Evolutionary conservation across 2,113 vertebrate species (phyloP).

Genomic region (Pycnonotus jocosus): DNA sequence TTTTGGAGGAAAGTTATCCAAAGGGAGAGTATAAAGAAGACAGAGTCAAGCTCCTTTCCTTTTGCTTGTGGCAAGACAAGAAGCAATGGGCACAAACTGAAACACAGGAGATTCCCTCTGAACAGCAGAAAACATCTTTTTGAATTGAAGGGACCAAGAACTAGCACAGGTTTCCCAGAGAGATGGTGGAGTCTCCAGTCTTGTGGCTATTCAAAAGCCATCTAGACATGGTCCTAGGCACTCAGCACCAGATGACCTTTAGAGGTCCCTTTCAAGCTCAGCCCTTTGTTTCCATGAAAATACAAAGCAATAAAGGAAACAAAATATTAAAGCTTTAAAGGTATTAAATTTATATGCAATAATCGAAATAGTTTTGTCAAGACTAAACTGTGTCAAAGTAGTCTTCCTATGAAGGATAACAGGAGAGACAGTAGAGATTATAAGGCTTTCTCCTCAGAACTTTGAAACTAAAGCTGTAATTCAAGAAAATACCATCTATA

Average conservation of each 20-base stretch:
- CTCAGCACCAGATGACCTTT: neutral
- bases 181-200: neutral
- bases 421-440: neutral
- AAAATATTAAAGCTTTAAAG: neutral
- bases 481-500: neutral
- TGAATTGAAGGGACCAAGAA: neutral
- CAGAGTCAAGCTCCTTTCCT: neutral
- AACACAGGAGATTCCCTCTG: neutral
- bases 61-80: neutral
- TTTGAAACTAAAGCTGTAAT: neutral
- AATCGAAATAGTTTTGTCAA: neutral
- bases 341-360: neutral
- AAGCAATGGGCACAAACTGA: neutral
- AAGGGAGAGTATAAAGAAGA: neutral
- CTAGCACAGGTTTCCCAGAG: neutral
- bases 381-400: neutral
- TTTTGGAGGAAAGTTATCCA: neutral
- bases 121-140: neutral
- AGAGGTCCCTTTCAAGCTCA: neutral
- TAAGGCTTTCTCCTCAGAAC: neutral
- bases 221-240: neutral
- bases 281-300: neutral
- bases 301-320: neutral
- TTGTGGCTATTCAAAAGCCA: neutral
- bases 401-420: neutral